Percentiles rank a stretch among this genome's conserved stretches.
Conservation (phyloP, 2,113 vertebrate genomes). For the Cettia cetti region DNA sequence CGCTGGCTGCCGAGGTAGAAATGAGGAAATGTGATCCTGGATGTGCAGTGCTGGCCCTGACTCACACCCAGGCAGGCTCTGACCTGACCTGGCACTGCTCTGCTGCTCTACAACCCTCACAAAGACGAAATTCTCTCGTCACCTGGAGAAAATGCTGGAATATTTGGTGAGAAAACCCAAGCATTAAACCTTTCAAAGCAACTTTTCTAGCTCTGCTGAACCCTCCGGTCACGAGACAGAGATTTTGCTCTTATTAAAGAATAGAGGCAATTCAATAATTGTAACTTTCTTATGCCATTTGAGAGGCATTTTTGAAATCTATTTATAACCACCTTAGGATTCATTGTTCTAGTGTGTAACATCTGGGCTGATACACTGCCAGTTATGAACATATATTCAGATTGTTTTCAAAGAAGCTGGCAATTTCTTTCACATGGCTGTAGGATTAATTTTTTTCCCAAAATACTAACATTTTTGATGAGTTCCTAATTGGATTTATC, state of each 20-base stretch:
- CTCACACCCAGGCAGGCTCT: not conserved
- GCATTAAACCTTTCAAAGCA: not conserved
- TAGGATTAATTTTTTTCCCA: conserved; percentile 36
- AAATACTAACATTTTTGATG: conserved; percentile 20
- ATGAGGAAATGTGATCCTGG: not conserved
- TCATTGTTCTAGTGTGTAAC: not conserved
- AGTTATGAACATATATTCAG: not conserved
- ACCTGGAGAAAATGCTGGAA: not conserved
- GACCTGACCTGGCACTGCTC: not conserved
- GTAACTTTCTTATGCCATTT: not conserved
- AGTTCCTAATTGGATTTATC: conserved; percentile 57
- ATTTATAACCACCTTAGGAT: not conserved
- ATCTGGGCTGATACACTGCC: not conserved
- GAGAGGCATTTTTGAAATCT: not conserved
- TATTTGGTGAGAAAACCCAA: not conserved
- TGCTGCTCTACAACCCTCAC: not conserved
- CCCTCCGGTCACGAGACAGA: not conserved
- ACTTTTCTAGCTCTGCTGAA: not conserved
- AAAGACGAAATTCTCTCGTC: not conserved
- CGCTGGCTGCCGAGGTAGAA: not conserved
- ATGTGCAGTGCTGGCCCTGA: not conserved
- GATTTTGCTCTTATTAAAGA: not conserved
- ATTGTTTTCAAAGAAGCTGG: conserved; percentile 47
- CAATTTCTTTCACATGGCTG: conserved; percentile 58
- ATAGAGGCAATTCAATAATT: not conserved